Base-by-base conservation (phyloP, 2,113 vertebrate species). In the Asarcornis scutulata region DNA sequence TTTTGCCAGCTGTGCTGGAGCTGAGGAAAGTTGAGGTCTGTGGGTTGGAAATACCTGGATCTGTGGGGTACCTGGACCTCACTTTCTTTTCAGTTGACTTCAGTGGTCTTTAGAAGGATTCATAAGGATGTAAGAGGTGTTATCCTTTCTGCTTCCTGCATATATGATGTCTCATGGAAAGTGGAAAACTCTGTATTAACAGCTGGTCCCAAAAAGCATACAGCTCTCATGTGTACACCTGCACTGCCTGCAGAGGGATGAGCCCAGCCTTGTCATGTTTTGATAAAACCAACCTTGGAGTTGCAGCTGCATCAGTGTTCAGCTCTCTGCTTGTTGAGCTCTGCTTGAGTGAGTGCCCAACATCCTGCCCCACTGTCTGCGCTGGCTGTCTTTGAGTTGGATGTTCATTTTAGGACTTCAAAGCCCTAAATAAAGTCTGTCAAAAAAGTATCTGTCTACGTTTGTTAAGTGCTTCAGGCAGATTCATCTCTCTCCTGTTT, bases 201-300 rank as follows among this genome's bases (percentile, higher is more conserved):
- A 83, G 17, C 75, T 83, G 38, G 59, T 71, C 11, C 46, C 64
- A 52, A 4, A 75, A 73, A 59, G 7, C 40, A 7, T 2, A 3
- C 2, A 1, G 27, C 29, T 56, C 40, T 53, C 34, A 20, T 36
- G 53, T 17, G 52, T 25, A 42, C 60, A 29, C 58, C 53, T 63
- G 62, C 1, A 0, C 23, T 72, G 34, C 56, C 42, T 53, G 38
- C 0, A 0, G 17, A 7, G 11, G 44, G 40, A 2, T 40, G 50
- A 68, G 69, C 48, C 52, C 4, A 4, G 14, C 77, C 66, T 31
- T 20, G 26, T 17, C 1, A 3, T 2, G 1, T 21, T 93, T 90
- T 84, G 83, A 58, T 64, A 85, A 83, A 94, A 58, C 4, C 36
- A 55, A 4, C 82, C 88, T 60, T 42, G 76, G 50, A 83, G 40